Evolutionary conservation across 2,113 vertebrate genomes (phyloP).

Genomic region (Ceuthmochares aereus): DNA sequence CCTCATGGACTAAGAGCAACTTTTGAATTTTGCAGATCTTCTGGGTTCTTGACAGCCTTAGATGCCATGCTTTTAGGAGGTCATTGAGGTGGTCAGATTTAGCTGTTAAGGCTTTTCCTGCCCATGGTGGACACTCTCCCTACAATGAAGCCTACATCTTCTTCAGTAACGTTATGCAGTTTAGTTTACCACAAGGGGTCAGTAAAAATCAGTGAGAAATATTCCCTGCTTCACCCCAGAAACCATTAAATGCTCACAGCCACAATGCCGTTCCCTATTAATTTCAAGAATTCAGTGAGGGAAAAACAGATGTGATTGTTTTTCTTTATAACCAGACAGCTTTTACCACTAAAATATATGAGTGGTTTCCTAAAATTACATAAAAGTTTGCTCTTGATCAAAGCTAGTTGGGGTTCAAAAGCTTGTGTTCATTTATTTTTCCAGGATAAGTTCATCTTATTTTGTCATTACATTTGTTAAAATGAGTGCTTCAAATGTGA

Average conservation of each 20-base stretch:
- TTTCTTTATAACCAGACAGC: not conserved
- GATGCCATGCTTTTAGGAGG: not conserved
- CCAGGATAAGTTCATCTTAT: not conserved
- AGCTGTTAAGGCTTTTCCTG: not conserved
- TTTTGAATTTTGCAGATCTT: not conserved
- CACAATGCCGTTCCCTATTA: conserved; percentile 17
- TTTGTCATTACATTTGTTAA: not conserved
- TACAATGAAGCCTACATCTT: not conserved
- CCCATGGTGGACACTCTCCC: not conserved
- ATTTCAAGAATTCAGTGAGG: conserved; percentile 25
- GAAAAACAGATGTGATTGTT: not conserved
- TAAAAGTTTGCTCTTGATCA: not conserved
- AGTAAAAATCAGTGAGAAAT: conserved; percentile 56
- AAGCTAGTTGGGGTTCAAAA: not conserved
- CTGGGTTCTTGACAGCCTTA: not conserved
- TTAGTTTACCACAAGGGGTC: conserved; percentile 41
- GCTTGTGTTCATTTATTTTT: not conserved
- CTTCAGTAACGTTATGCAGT: not conserved
- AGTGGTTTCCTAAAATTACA: not conserved
- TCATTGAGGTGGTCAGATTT: not conserved
- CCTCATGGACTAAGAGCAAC: not conserved
- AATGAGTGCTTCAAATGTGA: not conserved
- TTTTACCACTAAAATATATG: not conserved
- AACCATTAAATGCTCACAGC: not conserved
- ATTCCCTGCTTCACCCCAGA: not conserved